A percentile compares a stretch with the other conserved stretches of the same genome.
Conservation (phyloP, 2,888 invertebrate genomes). For the Drosophila ustulata region DNA sequence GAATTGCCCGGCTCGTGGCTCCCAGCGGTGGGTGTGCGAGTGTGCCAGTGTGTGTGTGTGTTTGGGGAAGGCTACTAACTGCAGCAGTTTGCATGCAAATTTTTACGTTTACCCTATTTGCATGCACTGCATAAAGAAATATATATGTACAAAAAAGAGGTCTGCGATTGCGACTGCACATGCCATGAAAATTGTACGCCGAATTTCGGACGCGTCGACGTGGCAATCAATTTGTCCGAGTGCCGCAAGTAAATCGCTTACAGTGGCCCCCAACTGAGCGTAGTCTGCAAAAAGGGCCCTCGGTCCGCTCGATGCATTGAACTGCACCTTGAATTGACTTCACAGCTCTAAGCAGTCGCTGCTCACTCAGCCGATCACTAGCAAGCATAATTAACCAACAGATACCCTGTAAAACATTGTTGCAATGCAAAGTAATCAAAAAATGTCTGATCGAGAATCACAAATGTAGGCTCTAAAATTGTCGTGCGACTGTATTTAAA, state of each 20-base stretch:
- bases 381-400: slow-evolving; percentile 14
- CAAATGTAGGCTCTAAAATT: no score
- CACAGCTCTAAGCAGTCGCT: slow-evolving; percentile 13
- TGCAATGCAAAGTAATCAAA: no score
- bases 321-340: slow-evolving; percentile 25
- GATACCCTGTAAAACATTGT: background rate
- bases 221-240: slow-evolving; percentile 68
- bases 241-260: slow-evolving; percentile 62
- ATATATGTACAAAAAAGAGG: slow-evolving; percentile 1
- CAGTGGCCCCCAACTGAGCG: slow-evolving; percentile 19
- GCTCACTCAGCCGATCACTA: background rate
- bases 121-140: slow-evolving; percentile 47
- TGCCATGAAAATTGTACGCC: slow-evolving; percentile 60
- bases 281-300: slow-evolving; percentile 21
- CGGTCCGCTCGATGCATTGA: slow-evolving; percentile 6
- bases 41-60: background rate
- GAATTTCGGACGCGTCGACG: slow-evolving; percentile 51
- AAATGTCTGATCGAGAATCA: no score
- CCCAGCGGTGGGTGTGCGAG: background rate
- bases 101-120: slow-evolving; percentile 67
- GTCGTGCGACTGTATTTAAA: no score
- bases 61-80: slow-evolving; percentile 22
- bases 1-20: slow-evolving; percentile 54
- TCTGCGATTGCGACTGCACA: slow-evolving; percentile 14
- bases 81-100: slow-evolving; percentile 72